phyloP scores from a whole-genome alignment of 2,797 vertebrate genomes.

The Setipinna tenuifilis region DNA sequence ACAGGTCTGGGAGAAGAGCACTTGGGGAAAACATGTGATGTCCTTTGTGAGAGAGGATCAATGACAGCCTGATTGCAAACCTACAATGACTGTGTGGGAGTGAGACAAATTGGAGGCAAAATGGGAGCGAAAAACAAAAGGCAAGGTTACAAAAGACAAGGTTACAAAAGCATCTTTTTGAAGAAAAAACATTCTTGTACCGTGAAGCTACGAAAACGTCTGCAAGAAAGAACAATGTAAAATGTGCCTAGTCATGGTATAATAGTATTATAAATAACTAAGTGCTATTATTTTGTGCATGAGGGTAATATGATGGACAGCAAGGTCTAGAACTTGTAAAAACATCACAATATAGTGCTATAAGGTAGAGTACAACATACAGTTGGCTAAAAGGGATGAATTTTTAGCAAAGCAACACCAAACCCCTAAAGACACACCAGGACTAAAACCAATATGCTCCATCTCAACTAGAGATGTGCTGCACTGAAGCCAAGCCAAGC shows the following conservation, averaged over 20 bases:
- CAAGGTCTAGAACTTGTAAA: not conserved
- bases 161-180: not conserved
- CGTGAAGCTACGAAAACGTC: not conserved
- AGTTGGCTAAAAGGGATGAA: not conserved
- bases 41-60: not conserved
- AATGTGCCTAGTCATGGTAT: not conserved
- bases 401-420: not conserved
- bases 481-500: not conserved
- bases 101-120: not conserved
- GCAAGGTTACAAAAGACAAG: not conserved
- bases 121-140: not conserved
- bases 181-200: not conserved
- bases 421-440: not conserved
- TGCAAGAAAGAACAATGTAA: not conserved
- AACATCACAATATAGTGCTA: not conserved
- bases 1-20: not conserved
- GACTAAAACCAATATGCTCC: not conserved
- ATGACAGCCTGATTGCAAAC: constrained; percentile 11
- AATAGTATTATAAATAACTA: not conserved
- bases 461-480: not conserved
- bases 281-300: not conserved
- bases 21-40: not conserved
- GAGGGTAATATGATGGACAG: not conserved
- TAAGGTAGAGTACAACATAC: not conserved
- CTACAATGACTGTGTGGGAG: not conserved